Conservation (phyloP, 2,888 invertebrate genomes). For the Sinelater perroti region DNA sequence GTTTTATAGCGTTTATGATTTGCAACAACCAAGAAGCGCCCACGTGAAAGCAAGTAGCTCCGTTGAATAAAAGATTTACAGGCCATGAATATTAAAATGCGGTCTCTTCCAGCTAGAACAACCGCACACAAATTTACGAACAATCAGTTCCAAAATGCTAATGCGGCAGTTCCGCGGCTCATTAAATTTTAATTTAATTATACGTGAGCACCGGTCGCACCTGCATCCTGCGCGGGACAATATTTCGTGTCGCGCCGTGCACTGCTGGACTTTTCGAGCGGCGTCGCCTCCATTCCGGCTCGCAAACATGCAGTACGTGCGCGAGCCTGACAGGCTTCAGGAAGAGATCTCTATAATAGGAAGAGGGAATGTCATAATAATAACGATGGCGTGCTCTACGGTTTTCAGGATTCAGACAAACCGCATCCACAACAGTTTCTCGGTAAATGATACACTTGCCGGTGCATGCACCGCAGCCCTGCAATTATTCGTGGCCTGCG, state of each 20-base stretch:
- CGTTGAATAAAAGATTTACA: conserved; percentile 24
- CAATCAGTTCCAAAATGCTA: conserved; percentile 19
- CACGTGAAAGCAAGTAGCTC: conserved; percentile 6
- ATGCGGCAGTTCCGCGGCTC: conserved; percentile 5
- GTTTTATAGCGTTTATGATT: no score
- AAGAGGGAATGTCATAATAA: conserved; percentile 14
- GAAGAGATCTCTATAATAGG: conserved; percentile 9
- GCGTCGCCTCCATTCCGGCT: not conserved
- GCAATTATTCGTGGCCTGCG: conserved; percentile 46
- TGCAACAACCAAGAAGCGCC: no score
- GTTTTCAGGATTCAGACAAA: conserved; percentile 28
- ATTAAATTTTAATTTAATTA: conserved; percentile 25
- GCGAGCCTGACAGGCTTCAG: conserved; percentile 14
- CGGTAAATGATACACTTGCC: conserved; percentile 43
- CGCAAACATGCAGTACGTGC: conserved; percentile 3
- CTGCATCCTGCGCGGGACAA: conserved; percentile 16
- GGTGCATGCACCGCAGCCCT: conserved; percentile 39
- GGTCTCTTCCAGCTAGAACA: conserved; percentile 11
- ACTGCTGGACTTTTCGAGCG: no score
- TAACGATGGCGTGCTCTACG: conserved; percentile 23
- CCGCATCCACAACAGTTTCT: conserved; percentile 33
- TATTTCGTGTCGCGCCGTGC: no score
- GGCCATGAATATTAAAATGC: conserved; percentile 23
- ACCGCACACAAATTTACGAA: conserved; percentile 13
- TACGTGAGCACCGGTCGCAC: conserved; percentile 9